phyloP scores from a whole-genome alignment of 2,888 invertebrate genomes.

The Heliconius ismenius region DNA sequence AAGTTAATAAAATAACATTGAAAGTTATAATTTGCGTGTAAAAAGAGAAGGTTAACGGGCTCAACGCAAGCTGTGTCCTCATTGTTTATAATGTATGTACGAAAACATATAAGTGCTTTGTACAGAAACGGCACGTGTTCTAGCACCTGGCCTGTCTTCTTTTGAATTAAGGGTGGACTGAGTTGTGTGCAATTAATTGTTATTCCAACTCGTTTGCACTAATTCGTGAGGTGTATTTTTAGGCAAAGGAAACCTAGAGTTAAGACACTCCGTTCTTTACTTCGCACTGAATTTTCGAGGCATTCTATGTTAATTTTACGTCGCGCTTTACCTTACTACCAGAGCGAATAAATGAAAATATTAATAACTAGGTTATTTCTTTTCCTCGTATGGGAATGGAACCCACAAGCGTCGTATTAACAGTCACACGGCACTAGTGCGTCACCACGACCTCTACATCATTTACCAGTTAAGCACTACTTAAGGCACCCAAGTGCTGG shows the following conservation, averaged over 20 bases:
- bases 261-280: no score
- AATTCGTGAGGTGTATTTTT: background rate
- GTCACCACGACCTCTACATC: no score
- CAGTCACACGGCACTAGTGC: no score
- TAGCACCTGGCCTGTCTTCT: conserved; percentile 39
- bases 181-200: conserved; percentile 32
- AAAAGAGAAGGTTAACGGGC: conserved; percentile 43
- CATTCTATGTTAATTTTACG: no score
- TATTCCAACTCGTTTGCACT: conserved; percentile 10
- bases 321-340: no score
- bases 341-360: no score
- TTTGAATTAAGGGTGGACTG: conserved; percentile 32
- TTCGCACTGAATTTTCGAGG: no score
- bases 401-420: no score
- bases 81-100: conserved; percentile 41
- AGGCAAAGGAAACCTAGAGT: no score
- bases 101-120: conserved; percentile 38
- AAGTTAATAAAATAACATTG: background rate
- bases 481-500: conserved; percentile 7
- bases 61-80: conserved; percentile 43
- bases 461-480: conserved; percentile 8
- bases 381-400: no score
- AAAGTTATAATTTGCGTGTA: conserved; percentile 32
- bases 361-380: no score
- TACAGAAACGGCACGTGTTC: conserved; percentile 41